Conservation (phyloP, 1,140 invertebrate species). For the Micrasema minimum region DNA sequence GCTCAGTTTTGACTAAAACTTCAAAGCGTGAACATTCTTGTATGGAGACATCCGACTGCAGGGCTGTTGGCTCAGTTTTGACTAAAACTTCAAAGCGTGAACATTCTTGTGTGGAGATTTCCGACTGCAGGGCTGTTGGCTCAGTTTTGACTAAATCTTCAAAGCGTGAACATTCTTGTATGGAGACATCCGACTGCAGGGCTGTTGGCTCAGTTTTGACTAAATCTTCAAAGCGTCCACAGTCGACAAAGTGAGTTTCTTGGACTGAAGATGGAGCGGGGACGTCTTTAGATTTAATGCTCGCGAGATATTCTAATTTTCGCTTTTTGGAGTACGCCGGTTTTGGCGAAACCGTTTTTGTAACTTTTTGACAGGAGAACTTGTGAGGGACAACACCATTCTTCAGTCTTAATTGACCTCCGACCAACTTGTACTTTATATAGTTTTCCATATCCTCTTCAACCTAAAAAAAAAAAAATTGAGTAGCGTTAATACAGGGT, state of each 20-base stretch:
- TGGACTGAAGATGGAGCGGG: neutral
- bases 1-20: too few species aligned
- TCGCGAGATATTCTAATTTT: neutral
- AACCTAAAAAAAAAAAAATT: neutral
- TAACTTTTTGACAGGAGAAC: neutral
- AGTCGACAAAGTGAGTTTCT: neutral
- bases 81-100: too few species aligned
- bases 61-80: too few species aligned
- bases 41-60: too few species aligned
- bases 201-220: neutral
- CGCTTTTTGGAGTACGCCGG: too few species aligned
- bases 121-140: too few species aligned
- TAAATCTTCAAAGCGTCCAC: neutral
- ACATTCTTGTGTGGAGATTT: too few species aligned
- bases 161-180: too few species aligned
- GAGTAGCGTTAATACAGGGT: too few species aligned
- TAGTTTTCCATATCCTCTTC: neutral
- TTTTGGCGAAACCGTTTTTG: neutral
- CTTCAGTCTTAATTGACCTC: constrained; percentile 1
- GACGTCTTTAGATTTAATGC: neutral
- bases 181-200: neutral
- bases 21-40: too few species aligned
- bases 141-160: too few species aligned
- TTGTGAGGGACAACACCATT: constrained; percentile 3
- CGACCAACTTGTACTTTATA: neutral